phyloP scores from a whole-genome alignment of 2,797 vertebrate species.

The Aldrovandia affinis region DNA sequence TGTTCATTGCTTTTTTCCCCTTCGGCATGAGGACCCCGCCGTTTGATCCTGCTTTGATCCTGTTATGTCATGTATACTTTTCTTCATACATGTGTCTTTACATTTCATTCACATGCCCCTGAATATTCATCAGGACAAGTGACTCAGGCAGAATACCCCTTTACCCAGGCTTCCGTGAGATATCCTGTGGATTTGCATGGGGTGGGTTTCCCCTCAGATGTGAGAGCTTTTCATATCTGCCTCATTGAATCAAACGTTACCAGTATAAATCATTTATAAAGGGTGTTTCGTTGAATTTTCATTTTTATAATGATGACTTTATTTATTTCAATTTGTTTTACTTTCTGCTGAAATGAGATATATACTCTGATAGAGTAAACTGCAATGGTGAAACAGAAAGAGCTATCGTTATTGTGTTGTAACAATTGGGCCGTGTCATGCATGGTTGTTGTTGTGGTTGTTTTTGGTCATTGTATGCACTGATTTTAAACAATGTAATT shows the following conservation, averaged over 20 bases:
- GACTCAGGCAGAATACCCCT: background rate
- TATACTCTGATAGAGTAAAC: background rate
- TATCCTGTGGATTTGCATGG: slow-evolving; percentile 12
- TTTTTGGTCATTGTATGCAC: too few species aligned
- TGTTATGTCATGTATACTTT: background rate
- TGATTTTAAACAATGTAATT: too few species aligned
- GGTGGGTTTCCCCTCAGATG: background rate
- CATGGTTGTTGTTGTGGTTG: too few species aligned
- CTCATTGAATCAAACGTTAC: background rate
- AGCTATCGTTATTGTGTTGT: background rate
- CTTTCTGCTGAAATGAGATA: background rate
- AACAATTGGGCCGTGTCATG: background rate
- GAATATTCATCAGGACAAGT: slow-evolving; percentile 12
- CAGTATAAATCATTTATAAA: slow-evolving; percentile 12
- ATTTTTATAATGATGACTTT: slow-evolving; percentile 2
- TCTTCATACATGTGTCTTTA: background rate
- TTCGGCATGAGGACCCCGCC: background rate
- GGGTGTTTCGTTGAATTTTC: background rate
- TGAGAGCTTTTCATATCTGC: background rate
- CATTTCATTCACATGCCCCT: background rate
- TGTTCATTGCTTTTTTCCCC: background rate
- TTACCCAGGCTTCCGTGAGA: background rate
- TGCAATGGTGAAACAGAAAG: background rate
- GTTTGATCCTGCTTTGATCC: background rate
- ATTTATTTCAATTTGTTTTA: background rate